Conservation (phyloP, 2,113 vertebrate genomes). For the Salvelinus fontinalis region DNA sequence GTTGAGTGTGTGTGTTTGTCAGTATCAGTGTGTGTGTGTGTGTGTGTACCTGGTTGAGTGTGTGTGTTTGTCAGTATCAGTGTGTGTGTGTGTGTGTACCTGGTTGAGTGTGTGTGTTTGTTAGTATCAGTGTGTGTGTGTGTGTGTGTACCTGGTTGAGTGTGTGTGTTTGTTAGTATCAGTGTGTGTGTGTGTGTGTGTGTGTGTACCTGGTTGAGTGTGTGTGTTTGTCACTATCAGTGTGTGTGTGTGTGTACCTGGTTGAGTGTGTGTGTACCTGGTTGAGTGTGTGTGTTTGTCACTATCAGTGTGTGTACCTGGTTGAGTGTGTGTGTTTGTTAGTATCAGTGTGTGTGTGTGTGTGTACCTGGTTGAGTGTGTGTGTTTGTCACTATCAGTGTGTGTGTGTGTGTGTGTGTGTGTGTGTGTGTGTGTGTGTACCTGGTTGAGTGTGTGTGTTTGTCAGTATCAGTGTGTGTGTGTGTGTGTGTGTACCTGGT, state of each 20-base stretch:
- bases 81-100: slow-evolving; percentile 36
- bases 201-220: not conserved
- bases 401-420: no score
- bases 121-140: not conserved
- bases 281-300: no score
- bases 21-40: not conserved
- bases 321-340: slow-evolving; percentile 65
- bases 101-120: slow-evolving; percentile 63
- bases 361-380: no score
- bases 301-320: slow-evolving; percentile 47
- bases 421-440: no score
- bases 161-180: slow-evolving; percentile 40
- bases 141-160: slow-evolving; percentile 60
- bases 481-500: slow-evolving; percentile 49
- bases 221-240: not conserved
- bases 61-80: slow-evolving; percentile 41
- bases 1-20: slow-evolving; percentile 58
- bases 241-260: not conserved
- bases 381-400: no score
- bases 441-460: slow-evolving; percentile 68
- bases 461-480: no score
- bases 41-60: slow-evolving; percentile 60
- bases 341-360: no score
- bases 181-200: not conserved
- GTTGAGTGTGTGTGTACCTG: no score